These are phyloP conservation scores for Scylla paramamosain DNA, from an alignment of 1,140 invertebrate species.

Conservation along the genomic window DNA sequence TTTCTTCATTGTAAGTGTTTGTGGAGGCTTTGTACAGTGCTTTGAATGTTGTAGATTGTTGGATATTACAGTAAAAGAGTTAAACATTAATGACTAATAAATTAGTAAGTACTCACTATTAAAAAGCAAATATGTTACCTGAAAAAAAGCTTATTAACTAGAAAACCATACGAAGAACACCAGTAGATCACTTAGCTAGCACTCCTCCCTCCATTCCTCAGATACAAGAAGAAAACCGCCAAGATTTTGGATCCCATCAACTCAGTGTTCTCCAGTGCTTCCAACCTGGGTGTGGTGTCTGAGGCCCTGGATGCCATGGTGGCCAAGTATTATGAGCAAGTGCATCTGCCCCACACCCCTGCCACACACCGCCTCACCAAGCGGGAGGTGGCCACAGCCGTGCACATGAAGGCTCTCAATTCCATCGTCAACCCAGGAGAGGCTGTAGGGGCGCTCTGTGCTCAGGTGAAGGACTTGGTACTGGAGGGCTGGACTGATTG, in stretches of 20 bases:
- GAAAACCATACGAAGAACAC: too few species aligned
- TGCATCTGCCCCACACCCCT: slow-evolving; percentile 80
- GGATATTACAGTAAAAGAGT: too few species aligned
- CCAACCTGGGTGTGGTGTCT: slow-evolving; percentile 89
- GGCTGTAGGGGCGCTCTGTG: slow-evolving; percentile 96
- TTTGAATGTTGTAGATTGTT: too few species aligned
- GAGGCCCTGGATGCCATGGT: slow-evolving; percentile 89
- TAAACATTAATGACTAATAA: too few species aligned
- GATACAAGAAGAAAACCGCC: slow-evolving; percentile 78
- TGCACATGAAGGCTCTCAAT: slow-evolving; percentile 89
- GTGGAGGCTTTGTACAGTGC: too few species aligned
- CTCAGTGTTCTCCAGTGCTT: slow-evolving; percentile 86
- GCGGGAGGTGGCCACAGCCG: slow-evolving; percentile 85
- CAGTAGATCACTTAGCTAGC: too few species aligned
- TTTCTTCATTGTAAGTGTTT: too few species aligned
- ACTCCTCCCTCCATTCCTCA: slow-evolving; percentile 57
- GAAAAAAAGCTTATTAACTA: too few species aligned
- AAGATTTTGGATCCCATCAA: slow-evolving; percentile 85
- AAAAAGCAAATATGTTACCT: too few species aligned
- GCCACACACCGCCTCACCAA: slow-evolving; percentile 41
- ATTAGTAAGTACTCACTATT: too few species aligned
- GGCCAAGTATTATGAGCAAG: slow-evolving; percentile 84
- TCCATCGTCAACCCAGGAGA: slow-evolving; percentile 94
- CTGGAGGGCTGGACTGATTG: not conserved
- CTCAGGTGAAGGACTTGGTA: slow-evolving; percentile 82